Conservation (phyloP, 2,888 invertebrate genomes). For the Mythimna ferrago region DNA sequence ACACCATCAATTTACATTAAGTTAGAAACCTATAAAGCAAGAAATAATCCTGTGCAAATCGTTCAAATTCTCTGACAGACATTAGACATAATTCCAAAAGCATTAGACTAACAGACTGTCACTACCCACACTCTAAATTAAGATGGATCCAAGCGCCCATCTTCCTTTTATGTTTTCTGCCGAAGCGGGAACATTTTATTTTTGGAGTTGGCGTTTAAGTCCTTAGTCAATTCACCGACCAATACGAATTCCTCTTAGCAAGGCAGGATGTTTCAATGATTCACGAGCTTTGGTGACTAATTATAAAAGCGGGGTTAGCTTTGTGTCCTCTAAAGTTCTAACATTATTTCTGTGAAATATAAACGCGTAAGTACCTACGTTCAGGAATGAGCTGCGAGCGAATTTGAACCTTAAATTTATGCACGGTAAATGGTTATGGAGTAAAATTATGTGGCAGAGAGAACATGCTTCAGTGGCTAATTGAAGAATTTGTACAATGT, state of each 20-base stretch:
- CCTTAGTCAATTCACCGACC: constrained; percentile 50
- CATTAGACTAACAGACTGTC: constrained; percentile 52
- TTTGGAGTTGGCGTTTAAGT: constrained; percentile 54
- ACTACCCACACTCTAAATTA: constrained; percentile 55
- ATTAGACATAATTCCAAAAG: constrained; percentile 24
- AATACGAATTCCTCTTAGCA: constrained; percentile 66
- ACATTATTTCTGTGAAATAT: constrained; percentile 54
- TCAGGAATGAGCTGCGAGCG: not conserved
- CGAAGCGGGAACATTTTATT: constrained; percentile 50
- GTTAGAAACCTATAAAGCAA: constrained; percentile 5
- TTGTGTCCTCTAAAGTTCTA: constrained; percentile 58
- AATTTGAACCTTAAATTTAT: constrained; percentile 9
- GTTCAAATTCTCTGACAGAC: constrained; percentile 28
- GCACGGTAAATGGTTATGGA: accelerated
- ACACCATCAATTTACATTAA: not conserved
- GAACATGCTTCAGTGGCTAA: constrained; percentile 13
- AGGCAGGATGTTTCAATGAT: constrained; percentile 75
- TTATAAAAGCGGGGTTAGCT: constrained; percentile 70
- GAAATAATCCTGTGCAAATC: constrained; percentile 23
- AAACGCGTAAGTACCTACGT: constrained; percentile 14
- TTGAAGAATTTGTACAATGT: constrained; percentile 48
- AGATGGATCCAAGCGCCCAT: constrained; percentile 47
- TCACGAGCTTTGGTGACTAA: constrained; percentile 78
- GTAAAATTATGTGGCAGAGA: not conserved
- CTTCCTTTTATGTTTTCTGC: constrained; percentile 54